These are phyloP conservation scores for Ceyx margarethae DNA, from an alignment of 2,113 vertebrate species.

Conservation along the genomic window DNA sequence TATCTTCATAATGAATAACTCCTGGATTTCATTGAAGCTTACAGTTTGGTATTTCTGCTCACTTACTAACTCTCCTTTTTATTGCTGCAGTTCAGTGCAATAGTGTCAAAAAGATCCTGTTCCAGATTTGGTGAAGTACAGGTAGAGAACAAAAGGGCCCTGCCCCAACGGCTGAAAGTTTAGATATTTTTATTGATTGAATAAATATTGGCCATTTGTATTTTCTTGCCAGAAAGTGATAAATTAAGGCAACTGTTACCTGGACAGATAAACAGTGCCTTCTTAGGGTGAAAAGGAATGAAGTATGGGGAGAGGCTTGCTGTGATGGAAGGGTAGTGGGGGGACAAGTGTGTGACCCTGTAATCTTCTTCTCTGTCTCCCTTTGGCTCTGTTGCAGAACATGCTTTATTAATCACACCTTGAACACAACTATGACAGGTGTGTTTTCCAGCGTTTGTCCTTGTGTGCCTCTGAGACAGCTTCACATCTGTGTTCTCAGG, in stretches of 20 bases:
- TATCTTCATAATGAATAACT: neutral
- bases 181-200: neutral
- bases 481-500: neutral
- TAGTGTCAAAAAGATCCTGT: neutral
- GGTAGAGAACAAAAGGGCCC: neutral
- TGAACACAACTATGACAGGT: accelerated
- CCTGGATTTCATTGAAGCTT: neutral
- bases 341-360: neutral
- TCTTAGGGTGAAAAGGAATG: neutral
- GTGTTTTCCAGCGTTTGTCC: neutral
- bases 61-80: neutral
- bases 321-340: neutral
- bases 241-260: neutral
- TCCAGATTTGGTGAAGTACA: neutral
- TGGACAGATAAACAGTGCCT: neutral
- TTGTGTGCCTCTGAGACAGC: neutral
- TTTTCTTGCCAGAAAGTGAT: neutral
- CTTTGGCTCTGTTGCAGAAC: neutral
- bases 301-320: neutral
- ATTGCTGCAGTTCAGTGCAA: neutral
- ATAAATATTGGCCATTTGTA: neutral
- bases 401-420: neutral
- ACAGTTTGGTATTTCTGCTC: neutral
- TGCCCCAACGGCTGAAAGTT: neutral
- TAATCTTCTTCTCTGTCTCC: neutral